Evolutionary conservation across 2,113 vertebrate species (phyloP), one percentile per base, ranked within the genome.

Genomic region (Corythornis vintsioides): DNA sequence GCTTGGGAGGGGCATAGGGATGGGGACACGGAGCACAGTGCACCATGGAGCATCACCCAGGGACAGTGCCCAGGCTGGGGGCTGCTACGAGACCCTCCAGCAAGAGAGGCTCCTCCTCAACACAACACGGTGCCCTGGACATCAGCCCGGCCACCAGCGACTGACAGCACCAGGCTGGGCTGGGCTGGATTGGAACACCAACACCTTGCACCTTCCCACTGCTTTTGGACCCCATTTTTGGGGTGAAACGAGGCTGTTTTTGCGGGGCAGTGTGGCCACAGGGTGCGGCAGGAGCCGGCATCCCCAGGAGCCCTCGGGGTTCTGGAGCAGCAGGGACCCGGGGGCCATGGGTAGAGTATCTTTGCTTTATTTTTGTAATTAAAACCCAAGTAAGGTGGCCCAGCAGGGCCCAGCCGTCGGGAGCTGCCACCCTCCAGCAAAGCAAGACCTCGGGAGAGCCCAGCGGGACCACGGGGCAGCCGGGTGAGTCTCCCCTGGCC

Each of bases 301-400:
- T 7, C 56, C n/a, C 56, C n/a, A 33, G 11, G 65, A 80, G 47
- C 56, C 19, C 3, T 52, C 11, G 4, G 78, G 26, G 29, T 12
- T 48, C 76, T 13, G 19, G 63, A 61, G 71, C 29, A 2, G 60
- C 80, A 5, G n/a, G 56, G 72, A 56, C 59, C 67, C n/a, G 5
- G 18, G 31, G 57, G 63, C 5, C 7, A 19, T 43, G 77, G 47
- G 0, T 7, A 9, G 28, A 50, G 82, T 75, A 15, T 73, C 65
- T 88, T 64, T 78, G 80, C 92, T 93, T 95, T 63, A 64, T 85
- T 17, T 87, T 75, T 87, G 78, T 40, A 47, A 92, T 77, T 29
- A 71, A 88, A 92, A 94, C 75, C 90, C 92, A 60, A 85, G 72
- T 82, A 87, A 89, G 72, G 90, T 55, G 66, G 74, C 87, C 53